Percentiles rank a stretch among this genome's conserved stretches.
phyloP scores from a whole-genome alignment of 2,113 vertebrate genomes.

The Melierax canorus region DNA sequence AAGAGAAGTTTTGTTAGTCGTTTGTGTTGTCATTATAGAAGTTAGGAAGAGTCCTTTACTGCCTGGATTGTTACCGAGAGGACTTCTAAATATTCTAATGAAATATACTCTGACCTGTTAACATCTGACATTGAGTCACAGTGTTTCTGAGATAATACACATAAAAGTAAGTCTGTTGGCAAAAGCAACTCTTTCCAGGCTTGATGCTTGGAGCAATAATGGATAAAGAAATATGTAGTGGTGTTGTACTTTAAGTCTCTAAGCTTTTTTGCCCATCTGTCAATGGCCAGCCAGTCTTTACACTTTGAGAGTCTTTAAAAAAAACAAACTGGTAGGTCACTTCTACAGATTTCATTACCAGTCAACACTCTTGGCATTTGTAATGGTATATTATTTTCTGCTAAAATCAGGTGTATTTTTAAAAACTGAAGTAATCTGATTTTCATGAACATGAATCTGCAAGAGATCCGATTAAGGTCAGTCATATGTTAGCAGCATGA shows the following conservation, averaged over 20 bases:
- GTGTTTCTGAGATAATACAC: not conserved
- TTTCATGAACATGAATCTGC: not conserved
- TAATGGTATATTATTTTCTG: not conserved
- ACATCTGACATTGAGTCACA: not conserved
- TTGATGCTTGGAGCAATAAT: not conserved
- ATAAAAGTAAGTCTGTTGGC: not conserved
- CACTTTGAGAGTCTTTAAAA: not conserved
- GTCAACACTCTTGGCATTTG: not conserved
- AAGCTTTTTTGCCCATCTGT: not conserved
- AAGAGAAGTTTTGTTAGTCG: not conserved
- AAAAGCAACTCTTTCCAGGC: not conserved
- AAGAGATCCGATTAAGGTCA: not conserved
- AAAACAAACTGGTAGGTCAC: not conserved
- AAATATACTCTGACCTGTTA: not conserved
- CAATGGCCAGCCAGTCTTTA: not conserved
- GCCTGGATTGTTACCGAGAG: not conserved
- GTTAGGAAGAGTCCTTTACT: not conserved
- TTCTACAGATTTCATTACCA: not conserved
- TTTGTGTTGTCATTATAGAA: not conserved
- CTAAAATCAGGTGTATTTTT: not conserved
- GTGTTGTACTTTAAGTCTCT: not conserved
- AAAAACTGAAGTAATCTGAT: not conserved
- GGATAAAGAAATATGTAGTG: not conserved
- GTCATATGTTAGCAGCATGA: not conserved
- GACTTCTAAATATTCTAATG: not conserved